Evolutionary conservation across 2,797 vertebrate genomes (phyloP), one percentile per base, ranked within the genome.

Genomic region (Epinephelus awoara): DNA sequence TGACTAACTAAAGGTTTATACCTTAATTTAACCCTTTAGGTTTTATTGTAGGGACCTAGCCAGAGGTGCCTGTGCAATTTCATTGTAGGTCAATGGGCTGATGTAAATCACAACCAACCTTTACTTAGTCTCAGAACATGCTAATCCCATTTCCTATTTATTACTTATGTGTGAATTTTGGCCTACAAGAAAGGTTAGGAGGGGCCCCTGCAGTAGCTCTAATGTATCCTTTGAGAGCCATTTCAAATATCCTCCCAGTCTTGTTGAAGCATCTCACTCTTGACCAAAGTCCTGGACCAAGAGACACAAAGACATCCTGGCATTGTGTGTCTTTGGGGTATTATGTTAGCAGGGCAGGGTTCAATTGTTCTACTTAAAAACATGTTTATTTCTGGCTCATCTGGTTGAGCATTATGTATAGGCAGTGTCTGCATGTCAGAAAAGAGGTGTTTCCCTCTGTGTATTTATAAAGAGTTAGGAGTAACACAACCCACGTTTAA

Each of bases 251-350:
- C 64, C 52, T 72, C 27, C 63, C 0, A 8, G 17, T 34, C 11
- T 66, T 66, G 23, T 15, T 62, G 12, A 19, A 38, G 15, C 11
- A 5, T 49, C 14, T 47, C 19, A 12, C 3, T 29, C 18, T 54
- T 49, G 13, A 65, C 50, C 17, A 58, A 29, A n/a, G 34, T 21
- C 21, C 27, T 42, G 7, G 27, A 47, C 12, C 47, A 2, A 50
- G 8, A 49, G 17, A 49, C 47, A 15, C 4, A 49, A 42, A 51
- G 47, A 75, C 79, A 79, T 86, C 82, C 79, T 75, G 73, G 15
- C 12, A 75, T 82, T 86, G 73, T 80, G 10, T 63, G 6, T 49
- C 47, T 49, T 6, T 4, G 5, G 46, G 46, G 13, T 47, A 13
- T 47, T 49, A 49, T 7, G 17, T 15, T 42, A 18, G 23, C 14